Evolutionary conservation across 92 coral and sea anemone species (phyloP), one percentile per base, ranked within the genome.

Genomic region (Phymanthus crucifer): DNA sequence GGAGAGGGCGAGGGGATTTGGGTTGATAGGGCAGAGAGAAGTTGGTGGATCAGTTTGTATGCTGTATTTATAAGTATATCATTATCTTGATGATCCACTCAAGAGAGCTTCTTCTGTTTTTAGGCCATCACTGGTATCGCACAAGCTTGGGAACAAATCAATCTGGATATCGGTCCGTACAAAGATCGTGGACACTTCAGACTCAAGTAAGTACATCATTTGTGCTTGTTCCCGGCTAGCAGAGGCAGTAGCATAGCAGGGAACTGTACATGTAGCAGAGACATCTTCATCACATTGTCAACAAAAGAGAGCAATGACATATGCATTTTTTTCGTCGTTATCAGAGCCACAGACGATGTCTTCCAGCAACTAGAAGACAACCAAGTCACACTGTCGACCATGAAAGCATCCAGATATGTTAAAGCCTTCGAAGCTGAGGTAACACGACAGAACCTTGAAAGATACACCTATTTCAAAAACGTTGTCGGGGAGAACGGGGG

Each of bases 141-240:
- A 1, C 81, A 88, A 40, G 80, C 90, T 38, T 95, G 99, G 99
- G 97, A 95, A 40, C 86, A 83, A 74, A 84, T 95, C 23, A 89
- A 87, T 7, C 84, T 95, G 65, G 99, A 95, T 72, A 91, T 95
- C 45, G 99, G 97, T 31, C 96, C 99, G 1, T 95, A 95, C 85
- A 95, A 95, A 86, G 99, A 95, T 74, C 97, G 99, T 66, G 99
- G 99, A 13, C 99, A 95, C 87, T 95, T 90, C 78, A 95, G 90
- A 76, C 93, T 95, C 66, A 90, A 90, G 98, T 94, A 75, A 16
- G 91, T 48, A 21, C 13, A 14, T 35, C 16, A 1, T 66, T n/a
- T n/a, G n/a, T n/a, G n/a, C n/a, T n/a, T n/a, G n/a, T n/a, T n/a
- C n/a, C n/a, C n/a, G n/a, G n/a, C n/a, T n/a, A n/a, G n/a, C n/a